These are phyloP conservation scores for Cremastobaeus sp. DNA, from an alignment of 2,888 invertebrate species.

Conservation along the genomic window DNA sequence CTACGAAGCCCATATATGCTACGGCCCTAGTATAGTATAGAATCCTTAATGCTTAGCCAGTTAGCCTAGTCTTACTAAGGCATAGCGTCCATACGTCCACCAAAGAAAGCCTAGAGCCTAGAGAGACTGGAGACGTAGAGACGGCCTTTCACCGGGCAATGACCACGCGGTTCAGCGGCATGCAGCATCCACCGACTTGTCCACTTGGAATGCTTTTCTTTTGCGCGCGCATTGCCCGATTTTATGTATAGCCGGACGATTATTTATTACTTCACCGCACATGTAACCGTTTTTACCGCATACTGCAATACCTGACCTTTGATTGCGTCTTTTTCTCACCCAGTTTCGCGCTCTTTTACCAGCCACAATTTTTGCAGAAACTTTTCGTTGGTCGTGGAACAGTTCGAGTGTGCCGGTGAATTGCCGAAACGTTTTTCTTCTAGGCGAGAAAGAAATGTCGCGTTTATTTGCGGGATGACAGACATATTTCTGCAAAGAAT, in stretches of 20 bases:
- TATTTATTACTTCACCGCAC: slow-evolving; percentile 46
- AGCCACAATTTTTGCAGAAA: too few species aligned
- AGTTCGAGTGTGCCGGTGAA: too few species aligned
- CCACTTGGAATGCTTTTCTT: slow-evolving; percentile 44
- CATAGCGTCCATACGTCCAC: slow-evolving; percentile 20
- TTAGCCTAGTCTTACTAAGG: slow-evolving; percentile 21
- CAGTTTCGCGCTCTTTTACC: slow-evolving; percentile 9
- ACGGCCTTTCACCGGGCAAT: slow-evolving; percentile 60
- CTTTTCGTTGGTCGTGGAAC: too few species aligned
- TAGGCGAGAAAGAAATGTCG: too few species aligned
- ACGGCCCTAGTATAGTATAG: too few species aligned
- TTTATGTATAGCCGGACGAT: slow-evolving; percentile 22
- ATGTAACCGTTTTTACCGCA: slow-evolving; percentile 31
- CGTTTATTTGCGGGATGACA: too few species aligned
- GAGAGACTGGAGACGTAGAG: too few species aligned
- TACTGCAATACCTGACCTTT: slow-evolving; percentile 37
- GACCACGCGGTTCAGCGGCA: slow-evolving; percentile 50
- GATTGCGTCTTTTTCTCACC: slow-evolving; percentile 22
- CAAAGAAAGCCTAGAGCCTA: slow-evolving; percentile 48
- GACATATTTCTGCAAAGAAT: too few species aligned
- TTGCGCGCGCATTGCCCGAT: background rate
- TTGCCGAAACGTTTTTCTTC: too few species aligned
- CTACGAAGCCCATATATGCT: too few species aligned
- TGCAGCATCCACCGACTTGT: slow-evolving; percentile 49
- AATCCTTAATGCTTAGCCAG: too few species aligned